These are phyloP conservation scores for Ophioderma brevispina DNA, from an alignment of 35 echinoderm and acorn worm species.

Conservation along the genomic window DNA sequence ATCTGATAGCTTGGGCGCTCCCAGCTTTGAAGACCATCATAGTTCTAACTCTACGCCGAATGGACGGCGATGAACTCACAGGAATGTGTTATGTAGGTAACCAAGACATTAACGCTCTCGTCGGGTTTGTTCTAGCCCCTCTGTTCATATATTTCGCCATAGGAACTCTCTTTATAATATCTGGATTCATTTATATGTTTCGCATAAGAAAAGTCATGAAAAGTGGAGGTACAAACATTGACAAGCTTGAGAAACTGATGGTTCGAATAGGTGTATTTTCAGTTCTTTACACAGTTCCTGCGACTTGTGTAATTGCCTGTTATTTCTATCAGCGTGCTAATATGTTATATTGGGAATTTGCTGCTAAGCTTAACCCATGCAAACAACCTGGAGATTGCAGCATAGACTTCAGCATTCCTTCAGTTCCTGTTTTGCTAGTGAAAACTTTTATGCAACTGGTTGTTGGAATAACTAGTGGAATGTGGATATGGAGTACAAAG, in stretches of 20 bases:
- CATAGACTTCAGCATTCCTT: conserved; percentile 81
- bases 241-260: conserved; percentile 97
- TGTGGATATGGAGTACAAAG: conserved; percentile 99
- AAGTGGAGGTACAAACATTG: conserved; percentile 94
- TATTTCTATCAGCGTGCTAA: conserved; percentile 90
- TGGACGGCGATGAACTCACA: conserved; percentile 94
- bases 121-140: conserved; percentile 83
- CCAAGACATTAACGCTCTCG: conserved; percentile 68
- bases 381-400: conserved; percentile 52
- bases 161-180: conserved; percentile 87
- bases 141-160: conserved; percentile 85
- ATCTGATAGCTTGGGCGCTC: conserved; percentile 88
- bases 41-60: conserved; percentile 67
- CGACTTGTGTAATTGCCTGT: conserved; percentile 88
- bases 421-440: conserved; percentile 73
- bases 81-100: conserved; percentile 98
- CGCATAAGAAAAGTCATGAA: conserved; percentile 96
- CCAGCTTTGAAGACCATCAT: conserved; percentile 90
- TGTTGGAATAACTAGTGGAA: conserved; percentile 95
- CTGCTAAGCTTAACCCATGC: conserved; percentile 57
- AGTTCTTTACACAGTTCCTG: conserved; percentile 92
- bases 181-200: conserved; percentile 93
- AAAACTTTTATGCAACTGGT: conserved; percentile 96
- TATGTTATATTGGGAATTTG: conserved; percentile 72
- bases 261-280: conserved; percentile 97